phyloP scores from a whole-genome alignment of 1,140 invertebrate species.

The Heliconius hewitsoni region DNA sequence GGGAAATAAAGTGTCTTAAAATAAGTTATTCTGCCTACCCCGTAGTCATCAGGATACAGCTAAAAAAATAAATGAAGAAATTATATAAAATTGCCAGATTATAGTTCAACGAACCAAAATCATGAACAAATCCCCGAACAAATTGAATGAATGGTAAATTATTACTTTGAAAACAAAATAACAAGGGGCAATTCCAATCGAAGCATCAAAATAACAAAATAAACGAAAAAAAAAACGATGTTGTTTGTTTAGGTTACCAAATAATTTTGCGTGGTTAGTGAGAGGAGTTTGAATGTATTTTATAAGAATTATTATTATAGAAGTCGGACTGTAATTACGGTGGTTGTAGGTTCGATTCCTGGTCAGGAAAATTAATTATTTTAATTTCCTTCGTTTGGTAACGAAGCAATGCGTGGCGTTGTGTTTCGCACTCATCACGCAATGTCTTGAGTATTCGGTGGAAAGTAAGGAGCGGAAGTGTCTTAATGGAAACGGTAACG shows the following conservation, averaged over 20 bases:
- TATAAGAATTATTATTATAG: not conserved
- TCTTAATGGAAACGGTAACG: no score
- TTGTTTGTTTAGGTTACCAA: slow-evolving; percentile 42
- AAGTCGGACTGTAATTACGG: not conserved
- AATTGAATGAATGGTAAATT: slow-evolving; percentile 35
- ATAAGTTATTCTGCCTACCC: no score
- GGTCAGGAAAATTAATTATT: no score
- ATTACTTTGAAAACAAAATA: slow-evolving; percentile 40
- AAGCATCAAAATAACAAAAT: slow-evolving; percentile 45
- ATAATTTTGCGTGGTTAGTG: slow-evolving; percentile 24
- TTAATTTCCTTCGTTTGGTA: no score
- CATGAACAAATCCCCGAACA: slow-evolving; percentile 19
- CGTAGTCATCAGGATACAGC: no score
- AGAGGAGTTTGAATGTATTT: slow-evolving; percentile 20
- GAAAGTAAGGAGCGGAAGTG: no score
- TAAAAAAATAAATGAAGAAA: no score
- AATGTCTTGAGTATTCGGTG: no score
- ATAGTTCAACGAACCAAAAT: slow-evolving; percentile 26
- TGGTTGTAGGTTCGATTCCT: not conserved
- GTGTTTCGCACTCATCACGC: no score
- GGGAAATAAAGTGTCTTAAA: no score
- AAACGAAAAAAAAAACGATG: slow-evolving; percentile 40
- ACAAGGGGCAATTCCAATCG: slow-evolving; percentile 41
- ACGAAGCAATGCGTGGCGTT: no score
- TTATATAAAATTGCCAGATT: slow-evolving; percentile 15